phyloP scores from a whole-genome alignment of 2,113 vertebrate genomes.

The Donacobius atricapilla region DNA sequence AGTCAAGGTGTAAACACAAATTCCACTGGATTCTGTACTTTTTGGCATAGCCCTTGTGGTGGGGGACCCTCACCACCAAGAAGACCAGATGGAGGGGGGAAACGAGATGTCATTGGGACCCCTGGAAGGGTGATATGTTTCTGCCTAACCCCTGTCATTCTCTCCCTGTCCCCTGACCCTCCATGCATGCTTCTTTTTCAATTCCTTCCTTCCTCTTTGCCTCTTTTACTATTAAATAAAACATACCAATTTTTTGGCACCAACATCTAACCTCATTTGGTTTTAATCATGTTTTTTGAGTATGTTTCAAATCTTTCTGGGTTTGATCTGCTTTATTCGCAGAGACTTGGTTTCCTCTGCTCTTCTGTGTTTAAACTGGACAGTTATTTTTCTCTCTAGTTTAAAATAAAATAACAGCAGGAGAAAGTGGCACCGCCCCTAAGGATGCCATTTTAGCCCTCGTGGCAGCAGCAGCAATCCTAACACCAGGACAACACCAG shows the following conservation, averaged over 20 bases:
- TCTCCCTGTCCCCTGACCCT: not conserved
- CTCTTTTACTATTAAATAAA: not conserved
- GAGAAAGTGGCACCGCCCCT: rapidly evolving
- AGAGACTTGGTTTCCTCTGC: not conserved
- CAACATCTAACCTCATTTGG: not conserved
- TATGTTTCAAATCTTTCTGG: not conserved
- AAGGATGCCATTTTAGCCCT: not conserved
- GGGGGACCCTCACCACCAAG: not conserved
- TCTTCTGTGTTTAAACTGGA: not conserved
- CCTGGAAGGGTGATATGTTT: not conserved
- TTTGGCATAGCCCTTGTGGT: not conserved
- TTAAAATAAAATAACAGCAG: not conserved
- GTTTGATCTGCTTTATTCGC: not conserved
- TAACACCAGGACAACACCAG: not conserved
- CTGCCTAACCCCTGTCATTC: not conserved
- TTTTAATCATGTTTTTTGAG: not conserved
- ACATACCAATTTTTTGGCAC: not conserved
- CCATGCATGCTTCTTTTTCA: not conserved
- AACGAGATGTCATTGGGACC: rapidly evolving
- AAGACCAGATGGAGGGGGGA: not conserved
- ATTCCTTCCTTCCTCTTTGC: too few relatives aligned
- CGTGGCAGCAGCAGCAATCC: not conserved
- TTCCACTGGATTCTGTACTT: not conserved
- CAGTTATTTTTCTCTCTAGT: not conserved
- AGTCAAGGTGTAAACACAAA: not conserved